Evolutionary conservation across 1,140 invertebrate species (phyloP), one percentile per base, ranked within the genome.

Genomic region (Monomorium pharaonis): DNA sequence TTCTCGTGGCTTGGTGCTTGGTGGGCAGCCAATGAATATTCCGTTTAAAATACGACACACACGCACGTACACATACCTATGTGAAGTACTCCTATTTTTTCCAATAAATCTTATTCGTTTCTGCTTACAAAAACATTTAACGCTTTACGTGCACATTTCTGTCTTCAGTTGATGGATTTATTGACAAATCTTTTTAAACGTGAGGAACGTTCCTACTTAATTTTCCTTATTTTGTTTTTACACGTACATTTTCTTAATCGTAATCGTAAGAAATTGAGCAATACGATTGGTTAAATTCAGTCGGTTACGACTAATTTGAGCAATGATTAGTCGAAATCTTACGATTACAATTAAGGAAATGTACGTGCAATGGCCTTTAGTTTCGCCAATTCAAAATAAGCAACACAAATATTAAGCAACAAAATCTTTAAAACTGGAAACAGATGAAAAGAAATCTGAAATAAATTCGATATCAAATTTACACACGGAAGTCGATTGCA

Each of bases 21-120:
- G 87, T 90, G 10, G 65, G 56, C 47, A 44, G 91, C 91, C 91
- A 92, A 86, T 67, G n/a, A 84, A 91, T 91, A 89, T 91, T 90
- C 84, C 62, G 91, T 85, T 86, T 75, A 85, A 89, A 87, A 88
- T 87, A 89, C 60, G 33, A 49, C 42, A 21, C 4, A 27, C 58
- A 27, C 10, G 18, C 67, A 9, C 24, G 47, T 10, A 21, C 33
- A 24, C 6, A 9, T 3, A 24, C 14, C 12, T 44, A 6, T 67
- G 37, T 24, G 5, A 4, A 16, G 37, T 27, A 9, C n/a, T 37
- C 21, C 16, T n/a, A n/a, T n/a, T 4, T 77, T 58, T 27, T 18
- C 44, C 18, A 42, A 67, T 78, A 86, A 78, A 42, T 80, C 27
- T 18, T 69, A 37, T 69, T 69, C 21, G 1, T 51, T n/a, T 67